Evolutionary conservation across 2,113 vertebrate species (phyloP), one percentile per base, ranked within the genome.

Genomic region (Vulpes vulpes): DNA sequence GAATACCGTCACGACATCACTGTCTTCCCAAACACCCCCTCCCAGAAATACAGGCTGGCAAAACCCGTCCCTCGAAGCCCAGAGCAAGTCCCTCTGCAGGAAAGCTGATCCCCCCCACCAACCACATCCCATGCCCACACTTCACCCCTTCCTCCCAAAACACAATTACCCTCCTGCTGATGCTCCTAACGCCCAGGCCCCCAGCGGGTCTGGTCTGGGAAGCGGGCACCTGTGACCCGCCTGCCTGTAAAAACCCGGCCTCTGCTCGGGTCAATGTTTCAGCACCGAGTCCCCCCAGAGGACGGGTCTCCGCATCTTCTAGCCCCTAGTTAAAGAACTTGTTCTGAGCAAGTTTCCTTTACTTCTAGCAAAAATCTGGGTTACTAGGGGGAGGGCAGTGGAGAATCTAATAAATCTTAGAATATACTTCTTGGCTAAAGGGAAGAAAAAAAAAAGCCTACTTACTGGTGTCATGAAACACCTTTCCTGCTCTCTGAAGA

Each of bases 381-480:
- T 99, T 99, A 98, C 97, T 98, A 98, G 98, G 92, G 97, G 97
- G 98, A 98, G 98, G 98, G 98, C 96, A 97, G 95, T 38, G 84
- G 97, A 98, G 97, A 97, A 95, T 97, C 96, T 98, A 98, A 98
- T 99, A 99, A 99, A 99, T 98, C 98, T 99, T 98, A 98, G 96
- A 98, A 98, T 98, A 98, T 96, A 98, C 98, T 98, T 97, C 98
- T 99, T 98, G 98, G 98, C 98, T 95, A 88, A 90, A 95, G 80
- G 69, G 14, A 12, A 98, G 94, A 95, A 95, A 98, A 96, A 96
- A 98, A 96, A 96, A 98, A 95, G 76, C 98, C 97, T 97, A 98
- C 98, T 98, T 98, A 98, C 98, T 98, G 98, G 99, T 98, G 98
- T 97, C 97, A 98, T 98, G 98, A 98, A 99, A 98, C 98, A 98